Conservation (phyloP, 2,888 invertebrate genomes). For the Frankliniella fusca region DNA sequence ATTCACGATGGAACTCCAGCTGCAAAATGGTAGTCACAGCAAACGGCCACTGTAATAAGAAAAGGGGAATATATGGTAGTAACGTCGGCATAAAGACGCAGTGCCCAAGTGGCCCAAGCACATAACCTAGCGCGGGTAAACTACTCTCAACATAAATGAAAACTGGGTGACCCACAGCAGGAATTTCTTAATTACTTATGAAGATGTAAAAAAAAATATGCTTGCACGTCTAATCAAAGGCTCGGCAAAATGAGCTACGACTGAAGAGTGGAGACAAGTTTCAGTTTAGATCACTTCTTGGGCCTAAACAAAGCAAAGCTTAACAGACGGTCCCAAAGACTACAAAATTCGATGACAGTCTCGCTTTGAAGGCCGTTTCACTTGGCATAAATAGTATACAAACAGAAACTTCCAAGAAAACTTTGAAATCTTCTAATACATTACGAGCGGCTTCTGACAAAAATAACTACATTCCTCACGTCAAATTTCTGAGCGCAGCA, state of each 20-base stretch:
- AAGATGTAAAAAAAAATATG: neutral
- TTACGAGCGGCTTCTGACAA: neutral
- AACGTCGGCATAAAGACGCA: too few relatives aligned
- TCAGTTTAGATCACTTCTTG: neutral
- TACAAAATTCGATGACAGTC: neutral
- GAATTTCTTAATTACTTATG: neutral
- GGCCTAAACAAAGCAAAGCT: neutral
- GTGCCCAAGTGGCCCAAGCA: too few relatives aligned
- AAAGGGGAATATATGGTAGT: too few relatives aligned
- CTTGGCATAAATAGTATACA: neutral
- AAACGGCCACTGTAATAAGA: too few relatives aligned
- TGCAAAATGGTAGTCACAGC: too few relatives aligned
- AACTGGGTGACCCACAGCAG: neutral
- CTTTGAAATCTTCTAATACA: neutral
- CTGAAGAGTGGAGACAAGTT: neutral
- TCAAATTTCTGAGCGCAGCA: neutral
- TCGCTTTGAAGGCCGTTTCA: neutral
- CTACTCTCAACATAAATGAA: neutral
- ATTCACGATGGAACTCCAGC: too few relatives aligned
- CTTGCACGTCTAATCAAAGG: neutral
- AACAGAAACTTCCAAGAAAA: neutral
- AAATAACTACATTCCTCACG: neutral
- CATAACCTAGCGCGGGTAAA: neutral
- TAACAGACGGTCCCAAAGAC: neutral
- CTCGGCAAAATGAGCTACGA: neutral